Base-by-base conservation (phyloP, 2,113 vertebrate genomes). In the Callipepla californica region DNA sequence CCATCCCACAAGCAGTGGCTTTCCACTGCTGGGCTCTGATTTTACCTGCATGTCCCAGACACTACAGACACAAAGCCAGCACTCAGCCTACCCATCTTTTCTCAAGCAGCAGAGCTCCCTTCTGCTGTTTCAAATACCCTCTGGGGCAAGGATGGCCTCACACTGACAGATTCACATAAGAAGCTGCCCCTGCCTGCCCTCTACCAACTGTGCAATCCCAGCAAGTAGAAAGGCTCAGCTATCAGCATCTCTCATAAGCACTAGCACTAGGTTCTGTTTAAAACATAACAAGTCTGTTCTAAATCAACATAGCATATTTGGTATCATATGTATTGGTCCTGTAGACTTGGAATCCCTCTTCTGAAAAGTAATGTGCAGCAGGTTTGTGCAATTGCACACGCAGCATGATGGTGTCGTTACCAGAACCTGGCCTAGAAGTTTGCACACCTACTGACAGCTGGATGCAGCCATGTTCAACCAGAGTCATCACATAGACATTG, bases 261-360 rank as follows among this genome's bases (percentile, higher is more conserved):
- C n/a, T 55, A 73, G 47, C 48, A 55, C 66, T 58, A 63, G 26
- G 20, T 57, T 61, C 81, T 67, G 22, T 75, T 93, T 61, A 68
- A 86, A 88, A 80, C 17, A 0, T 30, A 90, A 87, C 55, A 62
- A 85, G 48, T 44, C 76, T 91, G 36, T 66, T 87, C 74, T 61
- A 53, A 80, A 78, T 30, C 65, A 91, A 78, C 1, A 8, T 50
- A 77, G 63, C 1, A 0, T 44, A 67, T 48, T 36, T 77, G 26
- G 44, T 53, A 32, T 44, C 23, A 11, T n/a, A 53, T 38, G 48
- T 61, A 65, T 42, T 94, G 96, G 90, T 95, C 95, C 95, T 93
- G 62, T 45, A 65, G 18, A 65, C 72, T 91, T 88, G 51, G 72
- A 94, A 89, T 80, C 80, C 53, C 38, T 34, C 69, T 85, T 48